Evolutionary conservation across 1,140 invertebrate genomes (phyloP).

Genomic region (Papilio polytes): DNA sequence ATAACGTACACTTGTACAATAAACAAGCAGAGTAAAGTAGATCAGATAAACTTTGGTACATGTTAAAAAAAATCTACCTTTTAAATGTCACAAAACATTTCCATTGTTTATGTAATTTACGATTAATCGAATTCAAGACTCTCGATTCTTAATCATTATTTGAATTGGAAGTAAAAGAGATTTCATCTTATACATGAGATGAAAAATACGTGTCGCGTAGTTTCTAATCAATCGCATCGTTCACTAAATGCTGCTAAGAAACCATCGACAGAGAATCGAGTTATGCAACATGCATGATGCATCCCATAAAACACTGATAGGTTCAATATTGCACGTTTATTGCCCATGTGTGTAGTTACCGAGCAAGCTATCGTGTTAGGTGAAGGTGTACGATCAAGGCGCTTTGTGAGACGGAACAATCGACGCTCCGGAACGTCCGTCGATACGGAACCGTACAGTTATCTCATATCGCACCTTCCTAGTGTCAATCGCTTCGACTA

Average conservation of each 20-base stretch:
- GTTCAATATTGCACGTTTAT: background rate
- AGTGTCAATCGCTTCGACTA: background rate
- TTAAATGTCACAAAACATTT: too few relatives aligned
- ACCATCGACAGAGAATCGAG: background rate
- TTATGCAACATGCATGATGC: background rate
- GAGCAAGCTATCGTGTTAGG: background rate
- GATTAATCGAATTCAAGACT: too few relatives aligned
- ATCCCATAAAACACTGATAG: background rate
- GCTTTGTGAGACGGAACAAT: constrained; percentile 27
- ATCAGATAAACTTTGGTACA: background rate
- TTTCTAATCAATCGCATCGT: too few relatives aligned
- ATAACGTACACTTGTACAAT: background rate
- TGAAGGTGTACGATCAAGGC: constrained; percentile 16
- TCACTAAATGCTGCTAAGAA: too few relatives aligned
- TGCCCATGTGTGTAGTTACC: background rate
- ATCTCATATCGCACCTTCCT: constrained; percentile 26
- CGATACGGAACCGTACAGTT: constrained; percentile 31
- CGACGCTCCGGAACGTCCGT: constrained; percentile 18
- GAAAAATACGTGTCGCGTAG: too few relatives aligned
- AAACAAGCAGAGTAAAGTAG: background rate
- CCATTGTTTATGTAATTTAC: too few relatives aligned
- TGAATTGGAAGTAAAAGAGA: too few relatives aligned
- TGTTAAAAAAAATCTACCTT: too few relatives aligned
- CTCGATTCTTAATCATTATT: too few relatives aligned
- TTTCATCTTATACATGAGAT: too few relatives aligned